Evolutionary conservation across 2,888 invertebrate species (phyloP), one percentile per base, ranked within the genome.

Genomic region (Drosophila parthenogenetica): DNA sequence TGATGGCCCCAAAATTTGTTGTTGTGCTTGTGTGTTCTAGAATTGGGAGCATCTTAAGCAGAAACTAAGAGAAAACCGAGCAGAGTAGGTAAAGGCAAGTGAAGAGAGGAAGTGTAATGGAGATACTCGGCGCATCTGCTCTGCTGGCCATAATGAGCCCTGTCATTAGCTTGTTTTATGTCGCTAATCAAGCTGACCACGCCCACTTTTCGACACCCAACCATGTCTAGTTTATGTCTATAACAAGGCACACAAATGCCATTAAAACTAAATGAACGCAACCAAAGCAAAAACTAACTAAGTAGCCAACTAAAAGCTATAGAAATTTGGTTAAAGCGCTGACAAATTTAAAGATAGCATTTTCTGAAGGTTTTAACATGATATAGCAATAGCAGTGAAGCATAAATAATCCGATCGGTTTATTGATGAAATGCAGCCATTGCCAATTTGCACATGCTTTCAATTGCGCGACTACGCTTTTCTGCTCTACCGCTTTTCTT

Each of bases 161-260:
- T 66, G 82, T 85, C 82, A 79, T 82, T 87, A 85, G 79, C 82
- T 81, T 81, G 71, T 81, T 85, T 85, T 85, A 85, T 87, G 79
- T 71, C 65, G 67, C 82, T 79, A 87, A 85, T 82, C 87, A 87
- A 79, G 62, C 46, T 69, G 55, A 70, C 79, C 78, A 78, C 53
- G 62, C 69, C 74, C 57, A 32, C 57, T 29, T 14, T 11, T 14
- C 11, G 19, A 3, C 2, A 22, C 19, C 13, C n/a, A 29, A 8
- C 32, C 10, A 17, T 45, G 55, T 37, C 32, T 43, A 35, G 43
- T 17, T 32, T 19, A 54, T 54, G 57, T 57, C 39, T 29, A 13
- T 35, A 39, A 39, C 48, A 17, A 13, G 19, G 32, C 25, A 11
- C 5, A 16, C 17, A 46, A 57, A 57, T 16, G 37, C 10, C 16